These are phyloP conservation scores for Hylyphantes graminicola DNA, from an alignment of 1,140 invertebrate species.

Conservation along the genomic window DNA sequence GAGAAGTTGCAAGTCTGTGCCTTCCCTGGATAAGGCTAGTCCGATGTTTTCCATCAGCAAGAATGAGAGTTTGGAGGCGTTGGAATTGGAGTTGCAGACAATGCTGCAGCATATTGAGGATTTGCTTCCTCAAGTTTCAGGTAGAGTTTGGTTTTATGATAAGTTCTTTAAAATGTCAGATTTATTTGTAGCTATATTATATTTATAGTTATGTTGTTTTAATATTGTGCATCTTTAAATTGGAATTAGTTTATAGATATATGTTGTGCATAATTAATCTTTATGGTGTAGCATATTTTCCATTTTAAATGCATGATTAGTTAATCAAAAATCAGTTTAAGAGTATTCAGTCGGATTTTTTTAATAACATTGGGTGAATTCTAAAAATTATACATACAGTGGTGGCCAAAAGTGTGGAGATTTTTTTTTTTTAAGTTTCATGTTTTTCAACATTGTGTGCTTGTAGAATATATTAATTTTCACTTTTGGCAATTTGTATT, in stretches of 20 bases:
- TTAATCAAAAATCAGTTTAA: not conserved
- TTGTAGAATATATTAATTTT: too few relatives aligned
- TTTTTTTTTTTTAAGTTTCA: too few relatives aligned
- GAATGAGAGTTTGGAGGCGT: slow-evolving; percentile 24
- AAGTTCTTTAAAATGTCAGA: not conserved
- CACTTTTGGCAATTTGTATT: too few relatives aligned
- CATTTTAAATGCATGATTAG: not conserved
- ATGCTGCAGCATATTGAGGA: slow-evolving; percentile 46
- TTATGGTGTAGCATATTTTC: not conserved
- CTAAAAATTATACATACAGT: too few relatives aligned
- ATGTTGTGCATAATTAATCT: not conserved
- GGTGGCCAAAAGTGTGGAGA: too few relatives aligned
- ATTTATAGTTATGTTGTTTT: not conserved
- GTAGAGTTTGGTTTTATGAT: slow-evolving; percentile 2
- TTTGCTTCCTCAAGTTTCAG: slow-evolving; percentile 38
- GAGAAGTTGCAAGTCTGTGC: not conserved
- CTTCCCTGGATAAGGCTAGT: not conserved
- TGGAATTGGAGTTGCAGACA: slow-evolving; percentile 38
- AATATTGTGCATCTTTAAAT: not conserved
- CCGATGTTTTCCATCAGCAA: slow-evolving; percentile 23
- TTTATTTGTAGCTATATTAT: not conserved
- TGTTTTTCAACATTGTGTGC: too few relatives aligned
- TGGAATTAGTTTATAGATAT: not conserved
- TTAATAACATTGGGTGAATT: too few relatives aligned
- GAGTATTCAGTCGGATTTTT: too few relatives aligned